Base-by-base conservation (phyloP, 2,797 vertebrate genomes). In the Acipenser ruthenus region DNA sequence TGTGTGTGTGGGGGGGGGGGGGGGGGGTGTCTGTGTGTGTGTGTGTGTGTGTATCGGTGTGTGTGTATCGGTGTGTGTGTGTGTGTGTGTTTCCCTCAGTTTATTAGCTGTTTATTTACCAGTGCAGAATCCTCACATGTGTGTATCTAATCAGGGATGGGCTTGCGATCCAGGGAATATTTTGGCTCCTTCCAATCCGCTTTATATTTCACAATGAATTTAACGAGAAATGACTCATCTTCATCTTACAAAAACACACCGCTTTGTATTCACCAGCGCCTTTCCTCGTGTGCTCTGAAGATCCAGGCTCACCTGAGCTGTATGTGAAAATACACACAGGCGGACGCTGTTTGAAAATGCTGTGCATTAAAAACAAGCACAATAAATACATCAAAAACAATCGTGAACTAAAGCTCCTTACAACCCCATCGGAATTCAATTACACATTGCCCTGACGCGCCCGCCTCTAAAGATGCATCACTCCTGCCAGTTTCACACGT, bases 1-100 rank as follows among this genome's bases (percentile, higher is more conserved):
- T 37, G 23, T 37, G 23, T 37, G 23, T 37, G 2, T 37, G 23
- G 23, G 1, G n/a, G n/a, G n/a, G n/a, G n/a, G n/a, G n/a, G n/a
- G n/a, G n/a, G n/a, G n/a, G n/a, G n/a, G n/a, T n/a, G n/a, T n/a
- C n/a, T n/a, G n/a, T n/a, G n/a, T 37, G 23, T 37, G 23, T 37
- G 23, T 3, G 23, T 37, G 23, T 37, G 23, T 37, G 23, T 37
- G 23, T 37, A 6, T 59, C 8, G 49, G 37, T 59, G 62, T 65
- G 12, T 56, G 76, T 67, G 60, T 56, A 15, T 60, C 70, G 70
- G 13, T 59, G 67, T 79, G 64, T 71, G 74, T 11, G n/a, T 69
- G 65, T 75, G 70, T 72, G 51, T 77, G 74, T 52, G 65, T 65
- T 65, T 60, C 50, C 67, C 59, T 49, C 11, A 58, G 13, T 66